These are phyloP conservation scores for Neotragus pygmaeus DNA, from an alignment of 2,113 vertebrate genomes.

Conservation along the genomic window DNA sequence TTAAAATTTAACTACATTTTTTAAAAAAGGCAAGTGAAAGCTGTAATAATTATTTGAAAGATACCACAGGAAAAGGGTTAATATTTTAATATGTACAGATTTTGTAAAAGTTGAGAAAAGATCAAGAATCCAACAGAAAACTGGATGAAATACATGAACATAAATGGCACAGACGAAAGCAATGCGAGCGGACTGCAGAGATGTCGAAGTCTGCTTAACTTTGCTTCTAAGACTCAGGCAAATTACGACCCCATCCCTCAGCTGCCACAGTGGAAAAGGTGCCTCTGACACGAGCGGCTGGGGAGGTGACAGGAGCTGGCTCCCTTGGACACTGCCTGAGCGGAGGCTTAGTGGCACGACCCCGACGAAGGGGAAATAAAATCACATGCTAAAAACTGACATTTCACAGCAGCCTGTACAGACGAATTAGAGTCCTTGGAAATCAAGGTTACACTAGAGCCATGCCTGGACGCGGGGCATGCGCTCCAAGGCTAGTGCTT, in stretches of 20 bases:
- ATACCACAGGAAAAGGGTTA: neutral
- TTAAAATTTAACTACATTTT: neutral
- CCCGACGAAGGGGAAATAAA: rapidly evolving
- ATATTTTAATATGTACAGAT: neutral
- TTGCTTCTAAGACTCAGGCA: neutral
- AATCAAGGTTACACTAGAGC: neutral
- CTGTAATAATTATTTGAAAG: neutral
- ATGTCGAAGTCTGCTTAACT: rapidly evolving
- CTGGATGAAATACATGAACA: neutral
- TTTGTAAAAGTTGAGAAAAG: neutral
- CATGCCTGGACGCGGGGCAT: rapidly evolving
- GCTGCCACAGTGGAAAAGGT: no score
- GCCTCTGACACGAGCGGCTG: rapidly evolving
- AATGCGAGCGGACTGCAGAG: rapidly evolving
- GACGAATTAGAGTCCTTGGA: neutral
- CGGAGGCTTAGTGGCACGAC: rapidly evolving
- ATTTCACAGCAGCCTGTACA: neutral
- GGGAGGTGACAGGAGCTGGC: rapidly evolving
- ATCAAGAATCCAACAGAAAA: neutral
- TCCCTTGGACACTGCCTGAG: rapidly evolving
- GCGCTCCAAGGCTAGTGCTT: neutral
- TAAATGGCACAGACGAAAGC: neutral
- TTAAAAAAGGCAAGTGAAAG: neutral
- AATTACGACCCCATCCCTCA: rapidly evolving
- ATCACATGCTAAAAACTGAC: neutral